Percentiles rank a stretch among this genome's conserved stretches.
Evolutionary conservation across 2,888 invertebrate genomes (phyloP).

Genomic region (Papilio protenor): DNA sequence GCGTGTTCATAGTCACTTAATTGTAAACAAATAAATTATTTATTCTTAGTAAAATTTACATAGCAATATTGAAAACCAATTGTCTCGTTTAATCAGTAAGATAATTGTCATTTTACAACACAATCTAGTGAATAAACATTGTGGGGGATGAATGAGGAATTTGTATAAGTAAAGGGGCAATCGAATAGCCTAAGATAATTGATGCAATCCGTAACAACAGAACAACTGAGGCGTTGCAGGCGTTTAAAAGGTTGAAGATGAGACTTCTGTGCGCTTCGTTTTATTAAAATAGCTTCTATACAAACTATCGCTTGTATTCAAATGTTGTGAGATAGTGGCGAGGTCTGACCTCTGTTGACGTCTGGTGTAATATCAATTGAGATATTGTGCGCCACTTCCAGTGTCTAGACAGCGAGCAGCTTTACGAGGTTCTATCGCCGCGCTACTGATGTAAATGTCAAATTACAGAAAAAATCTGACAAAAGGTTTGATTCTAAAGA

Average conservation of each 20-base stretch:
- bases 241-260: not conserved
- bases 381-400: slow-evolving; percentile 27
- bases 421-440: slow-evolving; percentile 29
- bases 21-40: not conserved
- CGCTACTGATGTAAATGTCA: slow-evolving; percentile 15
- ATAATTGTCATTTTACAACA: no score
- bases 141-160: no score
- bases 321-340: slow-evolving; percentile 2
- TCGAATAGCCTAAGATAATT: no score
- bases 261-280: not conserved
- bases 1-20: not conserved
- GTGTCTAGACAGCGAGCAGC: slow-evolving; percentile 30
- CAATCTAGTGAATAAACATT: no score
- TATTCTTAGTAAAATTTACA: not conserved
- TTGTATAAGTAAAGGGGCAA: no score
- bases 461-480: slow-evolving; percentile 11
- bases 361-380: slow-evolving; percentile 20
- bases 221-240: no score
- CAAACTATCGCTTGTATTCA: not conserved
- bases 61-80: no score
- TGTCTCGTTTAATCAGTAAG: no score
- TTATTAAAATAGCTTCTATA: not conserved
- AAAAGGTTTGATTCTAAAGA: not conserved
- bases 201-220: no score
- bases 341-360: slow-evolving; percentile 17